Evolutionary conservation across 30 jellyfish, hydroid and myxozoan genomes (phyloP).

Genomic region (Pseudorhiza aurosa): DNA sequence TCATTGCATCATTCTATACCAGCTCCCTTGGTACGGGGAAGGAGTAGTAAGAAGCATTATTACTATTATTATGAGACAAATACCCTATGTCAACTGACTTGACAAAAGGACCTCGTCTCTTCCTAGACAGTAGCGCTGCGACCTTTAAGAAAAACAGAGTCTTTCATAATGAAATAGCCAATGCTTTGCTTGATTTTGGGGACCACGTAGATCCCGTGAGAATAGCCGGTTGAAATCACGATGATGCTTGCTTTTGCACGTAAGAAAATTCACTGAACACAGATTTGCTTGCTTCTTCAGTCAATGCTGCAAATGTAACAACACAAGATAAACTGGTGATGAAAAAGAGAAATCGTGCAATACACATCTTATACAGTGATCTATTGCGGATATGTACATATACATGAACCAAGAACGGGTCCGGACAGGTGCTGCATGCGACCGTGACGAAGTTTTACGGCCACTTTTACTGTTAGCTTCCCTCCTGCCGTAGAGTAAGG

Average conservation of each 20-base stretch:
- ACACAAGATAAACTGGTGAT: background rate
- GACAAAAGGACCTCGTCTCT: too few species aligned
- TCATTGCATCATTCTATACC: too few species aligned
- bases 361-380: background rate
- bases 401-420: background rate
- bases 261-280: conserved; percentile 49
- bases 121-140: background rate
- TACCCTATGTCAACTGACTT: too few species aligned
- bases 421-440: too few species aligned
- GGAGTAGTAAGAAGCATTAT: too few species aligned
- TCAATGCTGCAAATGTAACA: background rate
- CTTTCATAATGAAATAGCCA: too few species aligned
- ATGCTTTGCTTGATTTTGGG: background rate
- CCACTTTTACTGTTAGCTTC: too few species aligned
- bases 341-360: background rate
- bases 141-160: background rate
- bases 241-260: background rate
- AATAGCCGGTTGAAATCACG: background rate
- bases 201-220: too few species aligned
- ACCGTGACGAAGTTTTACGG: too few species aligned
- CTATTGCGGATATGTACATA: background rate
- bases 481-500: too few species aligned
- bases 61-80: too few species aligned
- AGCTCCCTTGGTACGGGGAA: too few species aligned
- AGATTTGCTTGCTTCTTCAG: conserved; percentile 31